A percentile compares a stretch with the other conserved stretches of the same genome.
These are phyloP conservation scores for Stictonetta naevosa DNA, from an alignment of 2,113 vertebrate species.

Conservation along the genomic window DNA sequence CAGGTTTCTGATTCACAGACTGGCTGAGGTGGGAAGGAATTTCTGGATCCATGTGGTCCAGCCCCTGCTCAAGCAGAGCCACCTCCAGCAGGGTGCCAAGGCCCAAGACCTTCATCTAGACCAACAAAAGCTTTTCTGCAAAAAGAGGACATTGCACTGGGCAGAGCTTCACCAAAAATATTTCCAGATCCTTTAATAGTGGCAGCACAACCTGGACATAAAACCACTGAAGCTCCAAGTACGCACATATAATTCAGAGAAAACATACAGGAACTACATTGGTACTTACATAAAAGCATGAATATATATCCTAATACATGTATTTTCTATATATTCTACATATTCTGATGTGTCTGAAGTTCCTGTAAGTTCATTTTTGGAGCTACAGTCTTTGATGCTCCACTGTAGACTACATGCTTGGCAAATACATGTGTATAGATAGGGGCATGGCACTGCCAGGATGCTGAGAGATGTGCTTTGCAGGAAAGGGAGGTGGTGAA, in stretches of 20 bases:
- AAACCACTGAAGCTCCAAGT: constrained; percentile 16
- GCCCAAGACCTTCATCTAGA: neutral
- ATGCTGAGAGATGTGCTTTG: neutral
- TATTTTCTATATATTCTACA: too few species aligned
- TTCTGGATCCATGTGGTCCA: neutral
- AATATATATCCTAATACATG: neutral
- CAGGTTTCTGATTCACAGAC: neutral
- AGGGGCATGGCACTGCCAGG: neutral
- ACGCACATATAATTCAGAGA: neutral
- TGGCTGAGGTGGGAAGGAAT: neutral
- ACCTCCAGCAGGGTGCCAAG: neutral
- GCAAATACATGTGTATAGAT: fast-evolving
- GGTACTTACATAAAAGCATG: neutral
- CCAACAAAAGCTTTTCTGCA: neutral
- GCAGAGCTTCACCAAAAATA: constrained; percentile 5
- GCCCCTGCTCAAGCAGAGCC: neutral
- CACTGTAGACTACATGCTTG: neutral
- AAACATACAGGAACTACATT: neutral
- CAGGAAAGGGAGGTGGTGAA: neutral
- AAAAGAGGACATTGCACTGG: neutral
- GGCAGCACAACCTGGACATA: neutral
- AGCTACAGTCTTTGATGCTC: neutral
- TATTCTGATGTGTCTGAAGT: neutral
- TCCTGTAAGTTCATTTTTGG: neutral
- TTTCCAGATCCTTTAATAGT: neutral